These are phyloP conservation scores for Telmatherina bonti DNA, from an alignment of 2,797 vertebrate genomes.

Conservation along the genomic window DNA sequence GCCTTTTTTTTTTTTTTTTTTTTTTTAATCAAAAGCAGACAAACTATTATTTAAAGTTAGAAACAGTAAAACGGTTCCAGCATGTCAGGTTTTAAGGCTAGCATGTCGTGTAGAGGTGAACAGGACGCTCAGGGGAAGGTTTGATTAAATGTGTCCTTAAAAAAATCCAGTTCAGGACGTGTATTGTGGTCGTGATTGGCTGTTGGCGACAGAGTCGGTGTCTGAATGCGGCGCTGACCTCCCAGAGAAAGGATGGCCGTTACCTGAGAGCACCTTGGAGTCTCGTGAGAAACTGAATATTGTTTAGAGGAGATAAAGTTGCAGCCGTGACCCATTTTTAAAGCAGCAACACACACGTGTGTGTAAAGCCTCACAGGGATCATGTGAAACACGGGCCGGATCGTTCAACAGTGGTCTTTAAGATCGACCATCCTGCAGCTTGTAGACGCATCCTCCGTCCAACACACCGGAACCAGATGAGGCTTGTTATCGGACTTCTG, in stretches of 20 bases:
- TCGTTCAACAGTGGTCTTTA: not conserved
- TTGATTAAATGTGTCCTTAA: not conserved
- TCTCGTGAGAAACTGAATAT: slow-evolving; percentile 68
- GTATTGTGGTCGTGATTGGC: slow-evolving; percentile 20
- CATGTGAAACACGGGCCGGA: slow-evolving; percentile 27
- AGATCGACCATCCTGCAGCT: too few relatives aligned
- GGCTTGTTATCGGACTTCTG: too few relatives aligned
- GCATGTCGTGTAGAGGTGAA: not conserved
- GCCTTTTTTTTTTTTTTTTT: too few relatives aligned
- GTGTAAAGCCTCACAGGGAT: slow-evolving; percentile 3
- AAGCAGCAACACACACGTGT: slow-evolving; percentile 38
- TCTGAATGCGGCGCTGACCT: slow-evolving; percentile 44
- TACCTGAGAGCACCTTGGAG: slow-evolving; percentile 60
- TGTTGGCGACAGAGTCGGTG: slow-evolving; percentile 16
- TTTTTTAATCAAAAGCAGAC: too few relatives aligned
- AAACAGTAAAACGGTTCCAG: not conserved
- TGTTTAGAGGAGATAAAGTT: slow-evolving; percentile 56
- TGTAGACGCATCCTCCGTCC: too few relatives aligned
- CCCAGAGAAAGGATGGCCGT: slow-evolving; percentile 49
- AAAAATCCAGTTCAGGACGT: slow-evolving; percentile 5
- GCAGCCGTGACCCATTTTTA: slow-evolving; percentile 64
- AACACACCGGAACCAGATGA: too few relatives aligned
- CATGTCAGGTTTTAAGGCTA: not conserved
- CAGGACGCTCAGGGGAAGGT: not conserved
- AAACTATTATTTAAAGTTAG: not conserved